A percentile compares a stretch with the other conserved stretches of the same genome.
Conservation (phyloP, 2,797 vertebrate genomes). For the Platalea minor region DNA sequence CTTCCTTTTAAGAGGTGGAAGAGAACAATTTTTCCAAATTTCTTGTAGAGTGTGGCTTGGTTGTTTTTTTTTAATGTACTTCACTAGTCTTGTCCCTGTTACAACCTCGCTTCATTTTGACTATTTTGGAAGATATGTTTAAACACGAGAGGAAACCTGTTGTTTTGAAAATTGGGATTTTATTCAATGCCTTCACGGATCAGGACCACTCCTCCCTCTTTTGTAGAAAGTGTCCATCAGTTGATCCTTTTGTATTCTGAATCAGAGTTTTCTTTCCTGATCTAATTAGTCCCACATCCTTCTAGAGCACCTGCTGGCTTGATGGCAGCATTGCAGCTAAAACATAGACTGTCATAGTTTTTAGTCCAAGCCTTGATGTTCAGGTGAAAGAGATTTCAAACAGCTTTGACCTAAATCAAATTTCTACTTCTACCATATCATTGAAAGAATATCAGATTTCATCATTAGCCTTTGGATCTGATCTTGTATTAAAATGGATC, state of each 20-base stretch:
- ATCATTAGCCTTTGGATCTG: not conserved
- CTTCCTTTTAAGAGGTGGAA: not conserved
- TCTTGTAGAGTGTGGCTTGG: not conserved
- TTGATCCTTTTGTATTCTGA: not conserved
- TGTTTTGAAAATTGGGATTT: not conserved
- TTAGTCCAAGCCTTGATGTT: not conserved
- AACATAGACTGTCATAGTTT: not conserved
- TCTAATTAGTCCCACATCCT: not conserved
- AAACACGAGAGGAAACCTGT: not conserved
- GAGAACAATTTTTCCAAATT: not conserved
- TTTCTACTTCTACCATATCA: not conserved
- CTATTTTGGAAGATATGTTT: not conserved
- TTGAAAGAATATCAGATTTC: not conserved
- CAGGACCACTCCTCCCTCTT: rapidly evolving
- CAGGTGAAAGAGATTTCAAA: not conserved
- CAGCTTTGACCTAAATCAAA: not conserved
- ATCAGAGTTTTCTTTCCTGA: not conserved
- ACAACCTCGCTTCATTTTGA: not conserved
- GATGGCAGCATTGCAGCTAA: not conserved
- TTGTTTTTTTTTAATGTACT: not conserved
- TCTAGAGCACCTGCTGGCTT: not conserved
- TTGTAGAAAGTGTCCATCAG: not conserved
- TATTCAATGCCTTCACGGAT: not conserved
- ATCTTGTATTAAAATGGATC: not conserved
- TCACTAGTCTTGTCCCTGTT: not conserved